Percentiles rank a stretch among this genome's conserved stretches.
These are phyloP conservation scores for Pollicipes pollicipes DNA, from an alignment of 1,140 invertebrate species.

Conservation along the genomic window DNA sequence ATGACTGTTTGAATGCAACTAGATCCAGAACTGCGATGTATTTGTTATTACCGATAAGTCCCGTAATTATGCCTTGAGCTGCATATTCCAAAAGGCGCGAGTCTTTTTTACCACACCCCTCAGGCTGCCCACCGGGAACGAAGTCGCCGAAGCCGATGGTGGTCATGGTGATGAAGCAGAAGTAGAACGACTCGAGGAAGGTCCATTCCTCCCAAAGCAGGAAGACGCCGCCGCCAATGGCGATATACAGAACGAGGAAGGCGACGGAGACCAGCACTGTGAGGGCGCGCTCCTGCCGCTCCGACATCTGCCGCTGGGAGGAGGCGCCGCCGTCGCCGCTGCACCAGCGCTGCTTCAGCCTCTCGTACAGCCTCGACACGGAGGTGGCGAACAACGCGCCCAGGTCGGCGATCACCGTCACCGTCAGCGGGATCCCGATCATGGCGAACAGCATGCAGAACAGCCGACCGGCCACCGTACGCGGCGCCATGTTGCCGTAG, in stretches of 20 bases:
- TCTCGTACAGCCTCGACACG: constrained; percentile 29
- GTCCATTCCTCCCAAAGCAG: constrained; percentile 70
- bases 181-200: constrained; percentile 84
- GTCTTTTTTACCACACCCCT: not conserved
- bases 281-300: constrained; percentile 6
- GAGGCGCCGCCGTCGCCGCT: not conserved
- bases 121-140: constrained; percentile 50
- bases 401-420: constrained; percentile 82
- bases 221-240: constrained; percentile 37
- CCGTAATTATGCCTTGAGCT: too few species aligned
- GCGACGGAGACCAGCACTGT: constrained; percentile 40
- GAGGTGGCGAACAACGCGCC: constrained; percentile 68
- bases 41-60: too few species aligned
- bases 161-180: constrained; percentile 86
- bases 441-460: constrained; percentile 86
- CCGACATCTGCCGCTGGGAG: not conserved
- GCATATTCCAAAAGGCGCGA: not conserved
- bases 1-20: not conserved
- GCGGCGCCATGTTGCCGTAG: constrained; percentile 87
- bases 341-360: not conserved
- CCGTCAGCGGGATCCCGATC: constrained; percentile 80
- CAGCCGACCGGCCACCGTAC: constrained; percentile 58
- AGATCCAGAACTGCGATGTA: not conserved
- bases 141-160: constrained; percentile 84
- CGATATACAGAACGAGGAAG: constrained; percentile 55